Evolutionary conservation across 2,113 vertebrate genomes (phyloP).

Genomic region (Clupea harengus): DNA sequence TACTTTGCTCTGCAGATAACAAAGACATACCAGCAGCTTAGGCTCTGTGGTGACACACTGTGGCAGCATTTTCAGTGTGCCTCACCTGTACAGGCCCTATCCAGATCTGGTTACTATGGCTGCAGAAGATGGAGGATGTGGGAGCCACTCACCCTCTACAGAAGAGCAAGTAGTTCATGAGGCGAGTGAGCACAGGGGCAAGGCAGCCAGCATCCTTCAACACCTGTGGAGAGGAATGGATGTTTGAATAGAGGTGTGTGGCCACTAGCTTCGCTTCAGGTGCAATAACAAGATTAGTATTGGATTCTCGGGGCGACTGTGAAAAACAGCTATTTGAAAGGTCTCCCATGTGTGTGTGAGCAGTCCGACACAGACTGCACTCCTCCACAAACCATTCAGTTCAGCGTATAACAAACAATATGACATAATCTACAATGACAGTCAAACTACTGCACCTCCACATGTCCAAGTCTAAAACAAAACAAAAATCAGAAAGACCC

Average conservation of each 20-base stretch:
- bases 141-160: slow-evolving; percentile 78
- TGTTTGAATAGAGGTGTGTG: neutral
- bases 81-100: neutral
- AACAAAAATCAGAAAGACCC: too few species aligned
- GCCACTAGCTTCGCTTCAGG: neutral
- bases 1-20: neutral
- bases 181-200: slow-evolving; percentile 75
- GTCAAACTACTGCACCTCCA: neutral
- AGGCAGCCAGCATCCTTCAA: slow-evolving; percentile 86
- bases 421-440: neutral
- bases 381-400: neutral
- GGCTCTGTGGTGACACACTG: neutral
- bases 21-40: neutral
- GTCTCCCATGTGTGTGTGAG: neutral
- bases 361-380: neutral
- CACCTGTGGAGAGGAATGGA: slow-evolving; percentile 68
- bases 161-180: slow-evolving; percentile 89
- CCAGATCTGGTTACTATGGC: neutral
- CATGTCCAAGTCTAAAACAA: neutral
- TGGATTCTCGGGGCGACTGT: neutral
- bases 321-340: neutral
- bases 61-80: neutral
- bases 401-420: neutral
- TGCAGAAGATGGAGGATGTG: neutral
- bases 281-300: neutral